Base-by-base conservation (phyloP, 2,888 invertebrate species). In the Phalera bucephala region DNA sequence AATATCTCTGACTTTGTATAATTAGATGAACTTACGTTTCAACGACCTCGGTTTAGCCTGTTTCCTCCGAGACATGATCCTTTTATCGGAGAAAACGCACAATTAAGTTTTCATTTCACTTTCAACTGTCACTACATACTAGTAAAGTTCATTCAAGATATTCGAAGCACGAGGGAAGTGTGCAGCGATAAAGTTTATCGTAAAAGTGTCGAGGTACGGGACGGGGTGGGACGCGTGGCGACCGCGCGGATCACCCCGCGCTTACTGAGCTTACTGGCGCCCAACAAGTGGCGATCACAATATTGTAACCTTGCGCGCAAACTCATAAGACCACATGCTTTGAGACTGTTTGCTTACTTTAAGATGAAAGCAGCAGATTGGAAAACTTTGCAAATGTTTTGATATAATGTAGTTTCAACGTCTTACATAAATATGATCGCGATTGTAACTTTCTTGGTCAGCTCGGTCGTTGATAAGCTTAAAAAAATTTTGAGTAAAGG, bases 41-140 rank as follows among this genome's bases (percentile, higher is more conserved):
- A 93, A 87, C 45, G 93, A 92, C 66, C 93, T 91, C 52, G 94
- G 94, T 67, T 93, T 93, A 27, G 93, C 93, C 74, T 94, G 94
- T 77, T 94, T 94, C 64, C 93, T 90, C 58, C 94, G 91, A 55
- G 94, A 93, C 94, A 94, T 58, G 36, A 25, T 92, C 51, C 60
- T 74, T 48, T 36, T 25, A 25, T 31, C 35, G 17, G 3, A 3
- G 8, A 11, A 29, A 17, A 8, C 7, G 29, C 15, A 44, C 45
- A 40, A 42, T 27, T 32, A 52, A 39, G 31, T 42, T 54, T 52
- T 49, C 40, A 44, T 21, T 32, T 34, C 28, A 39, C 31, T 40
- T 33, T 14, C 12, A 34, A 36, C 22, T 8, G 33, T 42, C 41
- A 49, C 46, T 41, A n/a, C n/a, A n/a, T n/a, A n/a, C n/a, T n/a